These are phyloP conservation scores for Oxygymnocypris stewartii DNA, from an alignment of 2,113 vertebrate species.

Conservation along the genomic window DNA sequence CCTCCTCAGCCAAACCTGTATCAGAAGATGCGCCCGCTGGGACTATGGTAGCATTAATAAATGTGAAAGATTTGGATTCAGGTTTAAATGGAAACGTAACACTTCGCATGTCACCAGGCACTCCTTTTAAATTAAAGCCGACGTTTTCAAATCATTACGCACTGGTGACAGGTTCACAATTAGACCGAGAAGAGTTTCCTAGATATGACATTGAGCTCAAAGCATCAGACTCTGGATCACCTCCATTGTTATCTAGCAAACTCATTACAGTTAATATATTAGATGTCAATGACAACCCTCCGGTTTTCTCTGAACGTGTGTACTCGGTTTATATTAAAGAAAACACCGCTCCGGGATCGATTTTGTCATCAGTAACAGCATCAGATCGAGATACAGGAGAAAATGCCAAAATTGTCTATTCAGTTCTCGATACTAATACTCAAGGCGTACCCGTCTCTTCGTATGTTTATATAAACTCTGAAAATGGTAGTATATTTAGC, in stretches of 20 bases:
- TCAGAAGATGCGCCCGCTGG: conserved; percentile 76
- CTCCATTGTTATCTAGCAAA: conserved; percentile 70
- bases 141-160: conserved; percentile 83
- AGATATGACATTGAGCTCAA: conserved; percentile 79
- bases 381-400: conserved; percentile 71
- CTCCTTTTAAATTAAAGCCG: conserved; percentile 82
- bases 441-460: conserved; percentile 77
- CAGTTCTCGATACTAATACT: conserved; percentile 74
- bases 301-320: conserved; percentile 72
- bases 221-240: conserved; percentile 77
- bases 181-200: conserved; percentile 77
- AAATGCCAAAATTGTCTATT: conserved; percentile 81
- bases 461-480: conserved; percentile 79
- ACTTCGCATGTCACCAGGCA: conserved; percentile 71
- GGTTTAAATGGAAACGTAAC: conserved; percentile 79
- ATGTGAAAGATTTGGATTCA: conserved; percentile 80
- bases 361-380: conserved; percentile 73
- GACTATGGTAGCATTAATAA: conserved; percentile 82
- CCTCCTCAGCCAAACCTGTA: conserved; percentile 78
- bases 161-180: conserved; percentile 71
- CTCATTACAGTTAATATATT: conserved; percentile 71
- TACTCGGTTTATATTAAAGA: conserved; percentile 77
- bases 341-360: conserved; percentile 71
- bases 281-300: conserved; percentile 82
- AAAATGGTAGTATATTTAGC: conserved; percentile 73